phyloP scores from a whole-genome alignment of 2,113 vertebrate genomes.

The Artemisiospiza belli region DNA sequence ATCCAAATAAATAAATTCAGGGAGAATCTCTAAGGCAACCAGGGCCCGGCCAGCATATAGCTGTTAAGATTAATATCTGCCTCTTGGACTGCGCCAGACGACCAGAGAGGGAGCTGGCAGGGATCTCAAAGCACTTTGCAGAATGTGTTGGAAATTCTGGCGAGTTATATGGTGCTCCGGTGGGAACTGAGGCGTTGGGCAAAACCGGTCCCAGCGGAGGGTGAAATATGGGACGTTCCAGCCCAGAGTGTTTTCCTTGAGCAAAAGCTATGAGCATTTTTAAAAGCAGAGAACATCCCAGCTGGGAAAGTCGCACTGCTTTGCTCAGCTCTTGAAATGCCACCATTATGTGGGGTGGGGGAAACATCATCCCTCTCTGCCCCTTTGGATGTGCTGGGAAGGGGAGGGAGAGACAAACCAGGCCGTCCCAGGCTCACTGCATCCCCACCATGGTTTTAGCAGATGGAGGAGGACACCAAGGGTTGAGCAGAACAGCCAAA shows the following conservation, averaged over 20 bases:
- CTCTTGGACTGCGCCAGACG: background rate
- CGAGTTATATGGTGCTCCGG: background rate
- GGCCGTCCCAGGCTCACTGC: background rate
- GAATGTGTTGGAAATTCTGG: constrained; percentile 48
- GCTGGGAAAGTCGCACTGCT: background rate
- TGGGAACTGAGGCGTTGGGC: constrained; percentile 32
- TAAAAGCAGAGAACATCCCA: background rate
- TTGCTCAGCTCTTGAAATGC: background rate
- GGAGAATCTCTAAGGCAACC: constrained; percentile 64
- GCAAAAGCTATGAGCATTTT: background rate
- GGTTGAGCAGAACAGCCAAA: background rate
- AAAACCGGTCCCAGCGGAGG: background rate
- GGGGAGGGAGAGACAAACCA: background rate
- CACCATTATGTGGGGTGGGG: accelerated
- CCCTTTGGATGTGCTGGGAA: background rate
- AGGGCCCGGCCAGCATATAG: constrained; percentile 9
- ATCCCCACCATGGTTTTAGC: background rate
- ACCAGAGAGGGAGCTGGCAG: constrained; percentile 56
- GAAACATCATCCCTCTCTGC: background rate
- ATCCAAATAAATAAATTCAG: constrained; percentile 68
- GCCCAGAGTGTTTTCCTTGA: background rate
- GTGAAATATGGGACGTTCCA: background rate
- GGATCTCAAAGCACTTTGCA: constrained; percentile 48
- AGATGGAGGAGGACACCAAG: background rate
- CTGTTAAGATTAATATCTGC: constrained; percentile 58